Base-by-base conservation (phyloP, 2,113 vertebrate species). In the Brachyhypopomus occidentalis region DNA sequence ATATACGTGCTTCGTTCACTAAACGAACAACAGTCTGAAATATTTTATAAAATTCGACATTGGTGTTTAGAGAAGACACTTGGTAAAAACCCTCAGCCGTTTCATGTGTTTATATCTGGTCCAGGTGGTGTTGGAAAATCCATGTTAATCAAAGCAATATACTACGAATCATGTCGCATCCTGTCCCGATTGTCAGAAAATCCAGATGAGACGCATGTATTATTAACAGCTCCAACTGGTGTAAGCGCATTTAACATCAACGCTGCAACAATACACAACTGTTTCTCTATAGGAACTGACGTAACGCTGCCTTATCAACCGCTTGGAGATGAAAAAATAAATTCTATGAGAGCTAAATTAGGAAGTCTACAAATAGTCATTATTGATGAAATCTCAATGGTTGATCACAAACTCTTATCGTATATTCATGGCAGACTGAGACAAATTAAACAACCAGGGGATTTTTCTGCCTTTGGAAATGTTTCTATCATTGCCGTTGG, bases 381-480 rank as follows among this genome's bases (percentile, higher is more conserved):
- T 19, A 78, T 81, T 64, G 56, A 81, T 78, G 81, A 81, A 81
- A 84, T 84, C 4, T 86, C 84, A 11, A 74, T 77, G 73, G 80
- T 85, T 14, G 80, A 84, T 11, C 72, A 84, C 8, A 84, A 72
- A 52, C 16, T 88, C 0, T 27, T 85, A 1, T 23, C 75, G 1
- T 83, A 86, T 6, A 60, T 60, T 22, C 20, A 60, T 22, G 2
- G 58, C 20, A 60, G 4, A 4, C 17, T 58, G 2, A 9, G 69
- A 11, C 80, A 86, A 22, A 79, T 87, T 1, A 85, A 81, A 72
- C 75, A 70, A 48, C 25, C 17, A 12, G 55, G 60, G 2, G 34
- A 82, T 14, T 79, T 72, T 52, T 81, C 71, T 38, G 7, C 63
- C 14, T 71, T 75, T 16, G 45, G 77, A n/a, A 73, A 56, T 2